A percentile compares a stretch with the other conserved stretches of the same genome.
Conservation (phyloP, 2,113 vertebrate species). For the Nibea albiflora region DNA sequence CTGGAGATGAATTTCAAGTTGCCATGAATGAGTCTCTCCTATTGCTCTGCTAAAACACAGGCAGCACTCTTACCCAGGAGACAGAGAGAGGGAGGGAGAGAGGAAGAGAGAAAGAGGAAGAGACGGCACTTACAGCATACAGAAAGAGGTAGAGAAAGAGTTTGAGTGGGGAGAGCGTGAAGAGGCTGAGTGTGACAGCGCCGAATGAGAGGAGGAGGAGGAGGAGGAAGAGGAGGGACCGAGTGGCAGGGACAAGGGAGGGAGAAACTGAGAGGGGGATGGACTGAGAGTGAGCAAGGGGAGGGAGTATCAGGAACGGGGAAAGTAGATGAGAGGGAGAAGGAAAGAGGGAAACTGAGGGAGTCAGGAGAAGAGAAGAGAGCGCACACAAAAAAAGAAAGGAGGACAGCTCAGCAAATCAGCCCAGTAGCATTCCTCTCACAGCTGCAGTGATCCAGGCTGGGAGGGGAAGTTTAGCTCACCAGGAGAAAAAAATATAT, state of each 20-base stretch:
- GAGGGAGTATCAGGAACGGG: slow-evolving; percentile 48
- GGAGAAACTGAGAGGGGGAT: slow-evolving; percentile 55
- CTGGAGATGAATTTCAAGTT: slow-evolving; percentile 73
- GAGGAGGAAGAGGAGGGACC: slow-evolving; percentile 53
- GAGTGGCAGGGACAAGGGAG: slow-evolving; percentile 48
- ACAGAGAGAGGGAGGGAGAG: slow-evolving; percentile 56
- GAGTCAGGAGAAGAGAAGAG: slow-evolving; percentile 67
- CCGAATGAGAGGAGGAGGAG: slow-evolving; percentile 63
- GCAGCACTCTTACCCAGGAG: slow-evolving; percentile 73
- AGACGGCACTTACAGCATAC: slow-evolving; percentile 75
- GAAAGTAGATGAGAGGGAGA: slow-evolving; percentile 68
- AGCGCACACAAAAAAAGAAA: slow-evolving; percentile 21
- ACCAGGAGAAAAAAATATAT: slow-evolving; percentile 35
- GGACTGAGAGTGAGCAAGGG: slow-evolving; percentile 53
- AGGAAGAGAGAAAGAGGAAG: slow-evolving; percentile 63
- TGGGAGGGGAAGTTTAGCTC: slow-evolving; percentile 69
- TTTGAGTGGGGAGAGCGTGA: slow-evolving; percentile 64
- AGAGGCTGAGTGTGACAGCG: slow-evolving; percentile 67
- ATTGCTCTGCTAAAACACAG: slow-evolving; percentile 72
- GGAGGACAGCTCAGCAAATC: slow-evolving; percentile 73
- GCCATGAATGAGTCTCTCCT: slow-evolving; percentile 66
- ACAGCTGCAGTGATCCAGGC: slow-evolving; percentile 68
- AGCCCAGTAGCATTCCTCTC: slow-evolving; percentile 72
- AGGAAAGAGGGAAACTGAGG: slow-evolving; percentile 67
- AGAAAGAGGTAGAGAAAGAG: slow-evolving; percentile 77